phyloP scores from a whole-genome alignment of 2,797 vertebrate species.

The Lerista edwardsae region DNA sequence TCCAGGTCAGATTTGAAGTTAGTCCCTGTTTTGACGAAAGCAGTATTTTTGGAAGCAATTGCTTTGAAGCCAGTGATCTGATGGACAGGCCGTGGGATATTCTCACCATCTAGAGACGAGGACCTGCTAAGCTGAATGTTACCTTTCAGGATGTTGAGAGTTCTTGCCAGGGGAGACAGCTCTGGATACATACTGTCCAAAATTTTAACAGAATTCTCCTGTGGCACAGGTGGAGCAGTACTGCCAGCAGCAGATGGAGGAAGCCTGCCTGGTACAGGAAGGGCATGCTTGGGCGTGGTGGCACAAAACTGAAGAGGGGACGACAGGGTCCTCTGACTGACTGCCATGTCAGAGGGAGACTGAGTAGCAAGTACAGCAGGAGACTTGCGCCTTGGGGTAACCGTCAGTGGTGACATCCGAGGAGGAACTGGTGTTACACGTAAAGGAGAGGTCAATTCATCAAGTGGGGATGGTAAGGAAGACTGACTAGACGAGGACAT shows the following conservation, averaged over 20 bases:
- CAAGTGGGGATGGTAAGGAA: conserved; percentile 79
- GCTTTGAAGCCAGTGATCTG: conserved; percentile 86
- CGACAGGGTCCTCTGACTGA: conserved; percentile 75
- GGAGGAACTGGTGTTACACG: conserved; percentile 62
- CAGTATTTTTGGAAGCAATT: conserved; percentile 87
- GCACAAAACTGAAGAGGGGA: conserved; percentile 96
- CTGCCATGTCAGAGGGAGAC: conserved; percentile 70
- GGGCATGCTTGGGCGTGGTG: conserved; percentile 93
- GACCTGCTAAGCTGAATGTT: conserved; percentile 83
- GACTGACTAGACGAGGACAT: conserved; percentile 75
- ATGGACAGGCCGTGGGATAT: conserved; percentile 67
- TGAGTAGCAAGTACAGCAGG: conserved; percentile 68
- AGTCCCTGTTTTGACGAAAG: conserved; percentile 88
- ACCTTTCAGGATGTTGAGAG: conserved; percentile 91
- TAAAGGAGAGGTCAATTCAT: conserved; percentile 73
- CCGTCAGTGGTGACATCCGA: conserved; percentile 61
- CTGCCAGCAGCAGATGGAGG: conserved; percentile 78
- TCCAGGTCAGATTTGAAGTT: conserved; percentile 53
- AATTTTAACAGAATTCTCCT: conserved; percentile 94
- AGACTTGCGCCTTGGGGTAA: conserved; percentile 63
- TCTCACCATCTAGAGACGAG: conserved; percentile 69
- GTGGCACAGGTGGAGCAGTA: conserved; percentile 72
- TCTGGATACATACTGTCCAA: conserved; percentile 96
- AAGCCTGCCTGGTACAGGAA: conserved; percentile 92
- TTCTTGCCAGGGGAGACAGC: conserved; percentile 90